phyloP scores from a whole-genome alignment of 2,113 vertebrate species.

The Leucoraja erinaceus region DNA sequence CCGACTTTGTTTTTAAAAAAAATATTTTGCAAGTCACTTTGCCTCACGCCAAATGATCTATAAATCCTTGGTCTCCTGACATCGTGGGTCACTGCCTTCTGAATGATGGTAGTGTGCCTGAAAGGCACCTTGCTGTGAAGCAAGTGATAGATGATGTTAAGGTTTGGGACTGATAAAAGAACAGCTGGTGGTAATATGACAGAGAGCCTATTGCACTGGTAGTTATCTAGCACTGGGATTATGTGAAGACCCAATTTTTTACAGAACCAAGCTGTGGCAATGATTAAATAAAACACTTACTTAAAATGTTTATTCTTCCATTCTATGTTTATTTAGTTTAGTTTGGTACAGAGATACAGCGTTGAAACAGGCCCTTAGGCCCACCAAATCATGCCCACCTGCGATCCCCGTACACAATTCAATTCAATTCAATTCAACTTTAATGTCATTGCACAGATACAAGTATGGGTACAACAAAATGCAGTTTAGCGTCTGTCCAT shows the following conservation, averaged over 20 bases:
- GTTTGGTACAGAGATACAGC: no score
- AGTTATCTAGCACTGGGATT: neutral
- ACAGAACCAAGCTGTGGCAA: neutral
- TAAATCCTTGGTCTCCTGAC: constrained; percentile 23
- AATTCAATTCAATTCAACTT: no score
- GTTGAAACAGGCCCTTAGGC: no score
- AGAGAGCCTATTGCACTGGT: neutral
- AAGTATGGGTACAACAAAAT: no score
- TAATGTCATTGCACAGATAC: no score
- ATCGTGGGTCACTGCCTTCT: neutral
- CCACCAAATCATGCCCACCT: no score
- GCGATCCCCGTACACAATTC: no score
- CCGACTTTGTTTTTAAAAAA: neutral
- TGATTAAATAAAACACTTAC: neutral
- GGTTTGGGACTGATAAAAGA: neutral
- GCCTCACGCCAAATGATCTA: neutral
- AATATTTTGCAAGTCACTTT: neutral
- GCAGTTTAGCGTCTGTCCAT: no score
- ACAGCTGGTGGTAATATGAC: neutral
- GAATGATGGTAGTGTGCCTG: neutral
- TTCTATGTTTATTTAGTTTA: neutral
- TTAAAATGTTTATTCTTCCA: neutral
- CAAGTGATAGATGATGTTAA: constrained; percentile 33
- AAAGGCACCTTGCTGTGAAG: constrained; percentile 29
- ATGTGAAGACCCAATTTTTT: neutral